Conservation (phyloP, 2,888 invertebrate genomes). For the Cryptocheilus praepositus region DNA sequence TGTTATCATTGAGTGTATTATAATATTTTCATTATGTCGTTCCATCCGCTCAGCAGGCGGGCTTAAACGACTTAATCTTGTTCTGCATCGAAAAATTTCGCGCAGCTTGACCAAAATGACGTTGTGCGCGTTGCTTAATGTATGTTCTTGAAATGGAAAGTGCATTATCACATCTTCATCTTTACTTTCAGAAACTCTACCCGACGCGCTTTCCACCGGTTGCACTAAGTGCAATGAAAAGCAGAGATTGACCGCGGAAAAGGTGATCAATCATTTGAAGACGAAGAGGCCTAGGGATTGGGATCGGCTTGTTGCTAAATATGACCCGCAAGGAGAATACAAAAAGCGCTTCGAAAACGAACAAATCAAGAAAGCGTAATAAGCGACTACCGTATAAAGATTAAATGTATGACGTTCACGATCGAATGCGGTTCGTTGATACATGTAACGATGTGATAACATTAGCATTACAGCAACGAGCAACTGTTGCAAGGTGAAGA, state of each 20-base stretch:
- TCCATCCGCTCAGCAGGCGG: background rate
- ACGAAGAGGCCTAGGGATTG: constrained; percentile 81
- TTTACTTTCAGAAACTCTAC: constrained; percentile 79
- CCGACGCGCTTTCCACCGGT: constrained; percentile 82
- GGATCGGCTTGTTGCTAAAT: constrained; percentile 80
- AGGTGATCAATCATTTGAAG: constrained; percentile 81
- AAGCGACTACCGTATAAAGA: background rate
- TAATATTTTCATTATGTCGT: background rate
- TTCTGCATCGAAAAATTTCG: no score
- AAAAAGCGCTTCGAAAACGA: constrained; percentile 75
- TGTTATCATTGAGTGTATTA: background rate
- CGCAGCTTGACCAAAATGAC: no score
- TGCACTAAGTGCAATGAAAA: constrained; percentile 81
- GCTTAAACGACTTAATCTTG: background rate
- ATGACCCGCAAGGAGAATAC: constrained; percentile 84
- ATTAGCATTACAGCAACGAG: no score
- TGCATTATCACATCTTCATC: background rate
- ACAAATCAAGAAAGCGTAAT: constrained; percentile 26
- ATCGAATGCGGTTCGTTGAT: background rate
- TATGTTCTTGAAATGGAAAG: no score
- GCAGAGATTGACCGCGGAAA: constrained; percentile 82
- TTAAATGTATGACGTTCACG: background rate
- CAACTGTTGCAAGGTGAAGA: background rate
- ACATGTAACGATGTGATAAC: constrained; percentile 2
- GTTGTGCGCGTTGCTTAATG: no score